These are phyloP conservation scores for Drosophila mulleri DNA, from an alignment of 2,888 invertebrate genomes.

Conservation along the genomic window DNA sequence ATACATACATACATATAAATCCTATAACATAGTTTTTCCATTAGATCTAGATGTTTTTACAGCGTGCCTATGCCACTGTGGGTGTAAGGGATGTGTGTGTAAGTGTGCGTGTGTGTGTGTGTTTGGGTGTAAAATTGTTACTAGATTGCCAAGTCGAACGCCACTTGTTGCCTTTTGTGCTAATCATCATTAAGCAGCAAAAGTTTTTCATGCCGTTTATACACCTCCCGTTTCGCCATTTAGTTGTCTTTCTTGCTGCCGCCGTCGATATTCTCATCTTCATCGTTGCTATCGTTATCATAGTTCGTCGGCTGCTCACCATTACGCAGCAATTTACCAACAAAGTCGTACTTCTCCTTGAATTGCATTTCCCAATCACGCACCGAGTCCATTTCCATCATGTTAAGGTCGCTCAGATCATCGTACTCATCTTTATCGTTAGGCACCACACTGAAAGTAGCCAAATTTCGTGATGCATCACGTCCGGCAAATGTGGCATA, in stretches of 20 bases:
- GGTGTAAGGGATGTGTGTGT: conserved; percentile 18
- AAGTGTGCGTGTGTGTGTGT: conserved; percentile 6
- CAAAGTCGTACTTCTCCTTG: conserved; percentile 96
- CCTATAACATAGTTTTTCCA: conserved; percentile 34
- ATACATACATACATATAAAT: conserved; percentile 53
- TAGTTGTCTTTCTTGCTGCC: conserved; percentile 46
- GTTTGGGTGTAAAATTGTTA: conserved; percentile 26
- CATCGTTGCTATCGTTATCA: conserved; percentile 91
- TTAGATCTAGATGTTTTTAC: conserved; percentile 48
- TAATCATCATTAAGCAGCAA: conserved; percentile 42
- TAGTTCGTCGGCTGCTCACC: conserved; percentile 96
- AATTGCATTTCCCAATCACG: conserved; percentile 99
- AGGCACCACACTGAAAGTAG: conserved; percentile 94
- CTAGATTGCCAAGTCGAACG: conserved; percentile 36
- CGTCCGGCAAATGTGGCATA: conserved; percentile 97
- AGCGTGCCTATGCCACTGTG: conserved; percentile 37
- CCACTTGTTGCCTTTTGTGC: conserved; percentile 35
- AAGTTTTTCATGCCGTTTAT: conserved; percentile 9
- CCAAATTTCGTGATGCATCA: conserved; percentile 97
- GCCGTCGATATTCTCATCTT: conserved; percentile 68
- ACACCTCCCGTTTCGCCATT: background rate
- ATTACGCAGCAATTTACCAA: conserved; percentile 95
- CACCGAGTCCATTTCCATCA: conserved; percentile 97
- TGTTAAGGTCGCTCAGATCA: conserved; percentile 96
- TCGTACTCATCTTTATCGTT: conserved; percentile 95